These are phyloP conservation scores for Hydroisotoma schaefferi DNA, from an alignment of 2,888 invertebrate species.

Conservation along the genomic window DNA sequence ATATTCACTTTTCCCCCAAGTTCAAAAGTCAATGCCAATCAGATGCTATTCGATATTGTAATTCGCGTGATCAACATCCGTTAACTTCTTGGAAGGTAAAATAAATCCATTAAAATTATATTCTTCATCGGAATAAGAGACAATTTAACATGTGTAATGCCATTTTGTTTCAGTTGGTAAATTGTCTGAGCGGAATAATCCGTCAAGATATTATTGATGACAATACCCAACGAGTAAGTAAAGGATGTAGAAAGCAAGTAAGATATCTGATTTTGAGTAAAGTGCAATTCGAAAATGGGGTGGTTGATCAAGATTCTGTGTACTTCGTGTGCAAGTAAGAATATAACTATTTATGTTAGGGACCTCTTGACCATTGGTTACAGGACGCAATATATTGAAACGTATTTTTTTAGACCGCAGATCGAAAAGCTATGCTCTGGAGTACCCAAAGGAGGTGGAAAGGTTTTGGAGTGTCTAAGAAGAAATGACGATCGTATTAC, in stretches of 20 bases:
- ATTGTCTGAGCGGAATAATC: conserved; percentile 84
- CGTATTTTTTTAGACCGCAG: neutral
- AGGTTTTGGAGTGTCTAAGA: conserved; percentile 78
- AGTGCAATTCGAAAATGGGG: conserved; percentile 76
- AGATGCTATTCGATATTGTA: conserved; percentile 64
- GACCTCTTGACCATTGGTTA: no score
- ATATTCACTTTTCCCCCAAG: conserved; percentile 87
- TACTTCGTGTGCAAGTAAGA: conserved; percentile 47
- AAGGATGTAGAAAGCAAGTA: conserved; percentile 86
- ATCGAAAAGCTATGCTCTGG: conserved; percentile 71
- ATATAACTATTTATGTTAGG: no score
- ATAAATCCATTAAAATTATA: neutral
- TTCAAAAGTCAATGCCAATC: conserved; percentile 91
- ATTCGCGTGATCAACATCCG: conserved; percentile 42
- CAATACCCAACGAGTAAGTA: conserved; percentile 73
- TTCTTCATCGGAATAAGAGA: neutral
- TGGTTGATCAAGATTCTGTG: conserved; percentile 66
- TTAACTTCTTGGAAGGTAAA: conserved; percentile 51
- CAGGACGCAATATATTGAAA: no score
- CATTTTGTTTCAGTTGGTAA: conserved; percentile 65
- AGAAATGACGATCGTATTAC: conserved; percentile 18
- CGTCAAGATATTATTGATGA: conserved; percentile 80
- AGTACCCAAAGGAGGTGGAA: conserved; percentile 71
- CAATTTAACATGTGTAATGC: neutral
- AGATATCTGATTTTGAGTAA: conserved; percentile 81